Percentiles rank a stretch among this genome's conserved stretches.
These are phyloP conservation scores for Sussaba pulchella DNA, from an alignment of 2,888 invertebrate genomes.

Conservation along the genomic window DNA sequence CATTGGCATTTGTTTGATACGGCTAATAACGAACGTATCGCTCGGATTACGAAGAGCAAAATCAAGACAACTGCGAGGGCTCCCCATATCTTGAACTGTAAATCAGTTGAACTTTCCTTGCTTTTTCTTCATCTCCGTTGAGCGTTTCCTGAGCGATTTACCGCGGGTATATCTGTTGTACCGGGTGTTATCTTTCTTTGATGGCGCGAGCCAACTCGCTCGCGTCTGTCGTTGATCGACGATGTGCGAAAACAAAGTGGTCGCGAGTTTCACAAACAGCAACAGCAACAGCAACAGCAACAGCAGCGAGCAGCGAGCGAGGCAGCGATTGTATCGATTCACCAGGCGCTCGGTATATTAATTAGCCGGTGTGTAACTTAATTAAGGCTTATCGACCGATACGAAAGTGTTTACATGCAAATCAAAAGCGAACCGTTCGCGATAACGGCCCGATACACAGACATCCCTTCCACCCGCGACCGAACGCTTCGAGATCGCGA, in stretches of 20 bases:
- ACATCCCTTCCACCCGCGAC: slow-evolving; percentile 10
- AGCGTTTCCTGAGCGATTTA: slow-evolving; percentile 29
- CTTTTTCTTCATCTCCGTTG: slow-evolving; percentile 50
- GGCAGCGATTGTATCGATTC: slow-evolving; percentile 69
- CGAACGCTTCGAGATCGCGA: slow-evolving; percentile 39
- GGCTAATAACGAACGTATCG: slow-evolving; percentile 49
- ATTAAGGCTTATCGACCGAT: slow-evolving; percentile 77
- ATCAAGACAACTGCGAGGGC: slow-evolving; percentile 16
- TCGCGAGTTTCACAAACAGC: slow-evolving; percentile 48
- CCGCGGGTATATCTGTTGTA: slow-evolving; percentile 32
- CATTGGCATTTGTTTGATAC: slow-evolving; percentile 43
- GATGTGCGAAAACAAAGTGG: slow-evolving; percentile 71
- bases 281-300: slow-evolving; percentile 34
- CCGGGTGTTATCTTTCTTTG: slow-evolving; percentile 49
- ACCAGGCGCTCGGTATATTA: slow-evolving; percentile 73
- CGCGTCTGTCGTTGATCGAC: slow-evolving; percentile 61
- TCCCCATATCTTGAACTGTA: slow-evolving; percentile 50
- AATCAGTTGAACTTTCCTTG: slow-evolving; percentile 63
- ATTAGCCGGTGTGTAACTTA: slow-evolving; percentile 78
- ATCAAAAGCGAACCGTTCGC: slow-evolving; percentile 71
- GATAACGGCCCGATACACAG: slow-evolving; percentile 55
- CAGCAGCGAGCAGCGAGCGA: slow-evolving; percentile 7
- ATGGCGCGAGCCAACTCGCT: slow-evolving; percentile 52
- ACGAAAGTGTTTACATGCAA: slow-evolving; percentile 79
- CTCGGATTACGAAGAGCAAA: slow-evolving; percentile 30